Base-by-base conservation (phyloP, 2,113 vertebrate genomes). In the Saguinus midas region DNA sequence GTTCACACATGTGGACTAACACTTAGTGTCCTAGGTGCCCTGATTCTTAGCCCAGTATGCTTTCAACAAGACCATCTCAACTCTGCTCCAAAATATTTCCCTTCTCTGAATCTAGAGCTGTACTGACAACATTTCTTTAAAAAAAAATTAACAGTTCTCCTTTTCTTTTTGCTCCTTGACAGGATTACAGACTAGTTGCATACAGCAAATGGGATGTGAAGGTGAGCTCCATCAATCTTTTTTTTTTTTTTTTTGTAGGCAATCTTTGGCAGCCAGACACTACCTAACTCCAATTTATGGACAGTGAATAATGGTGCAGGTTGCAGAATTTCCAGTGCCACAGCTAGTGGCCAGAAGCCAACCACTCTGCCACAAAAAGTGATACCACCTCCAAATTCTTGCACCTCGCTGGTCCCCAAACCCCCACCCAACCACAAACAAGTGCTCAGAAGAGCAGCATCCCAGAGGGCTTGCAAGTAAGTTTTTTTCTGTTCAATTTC, bases 391-490 rank as follows among this genome's bases (percentile, higher is more conserved):
- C 98, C 97, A 90, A 98, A 95, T 82, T 96, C 43, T 25, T 98
- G 98, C 88, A 98, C 98, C 73, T 97, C 94, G 76, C 98, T 99
- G 83, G 78, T 98, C 96, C 99, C 99, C 61, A 99, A 99, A 95
- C 99, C 99, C 55, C 99, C 98, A 81, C 95, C 98, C 98, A 98
- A 90, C 96, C 97, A 98, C 96, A 99, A 98, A 92, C 99, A 99
- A 90, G 95, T 95, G 52, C 96, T 98, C 98, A 98, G 99, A 98
- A 99, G 99, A 97, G 97, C 98, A 35, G 66, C 98, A 97, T 96
- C 98, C 37, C 99, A 99, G 96, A 99, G 98, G 92, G 98, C 98
- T 95, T 98, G 98, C 98, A 99, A 99, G 99, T 99, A 99, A 99
- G 99, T 98, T 96, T 97, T 52, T 78, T 23, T 0, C 79, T 80